phyloP scores from a whole-genome alignment of 2,113 vertebrate genomes.

The Podarcis cretensis region DNA sequence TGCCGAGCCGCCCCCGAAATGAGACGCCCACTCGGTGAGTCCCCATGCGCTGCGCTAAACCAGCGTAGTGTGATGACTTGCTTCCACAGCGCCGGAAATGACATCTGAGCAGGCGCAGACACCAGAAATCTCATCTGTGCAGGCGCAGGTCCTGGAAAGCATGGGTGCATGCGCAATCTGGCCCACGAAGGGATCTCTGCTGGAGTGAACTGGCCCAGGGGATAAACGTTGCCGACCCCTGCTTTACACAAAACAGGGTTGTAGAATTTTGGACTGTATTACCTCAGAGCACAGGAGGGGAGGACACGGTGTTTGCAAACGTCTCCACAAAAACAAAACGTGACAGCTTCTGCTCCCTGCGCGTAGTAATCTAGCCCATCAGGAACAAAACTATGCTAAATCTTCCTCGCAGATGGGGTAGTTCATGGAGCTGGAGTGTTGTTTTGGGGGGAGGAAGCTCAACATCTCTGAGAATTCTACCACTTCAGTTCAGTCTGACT shows the following conservation, averaged over 20 bases:
- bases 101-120: too few relatives aligned
- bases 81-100: too few relatives aligned
- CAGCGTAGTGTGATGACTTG: too few relatives aligned
- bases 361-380: neutral
- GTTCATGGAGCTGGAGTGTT: too few relatives aligned
- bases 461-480: neutral
- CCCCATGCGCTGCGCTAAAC: too few relatives aligned
- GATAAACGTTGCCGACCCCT: too few relatives aligned
- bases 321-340: neutral
- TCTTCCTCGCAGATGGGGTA: neutral
- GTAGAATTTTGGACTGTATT: neutral
- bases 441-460: neutral
- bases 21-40: too few relatives aligned
- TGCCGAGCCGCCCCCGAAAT: accelerated
- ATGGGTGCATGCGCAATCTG: too few relatives aligned
- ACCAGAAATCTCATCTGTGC: too few relatives aligned
- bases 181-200: too few relatives aligned
- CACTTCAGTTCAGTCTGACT: neutral
- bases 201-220: too few relatives aligned
- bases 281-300: neutral
- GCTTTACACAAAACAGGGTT: neutral
- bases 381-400: neutral
- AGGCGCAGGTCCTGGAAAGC: too few relatives aligned
- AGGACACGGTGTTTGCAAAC: neutral
- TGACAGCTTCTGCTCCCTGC: neutral